Percentiles rank a stretch among this genome's conserved stretches.
Conservation (phyloP, 1,140 invertebrate species). For the Bombus superbus region DNA sequence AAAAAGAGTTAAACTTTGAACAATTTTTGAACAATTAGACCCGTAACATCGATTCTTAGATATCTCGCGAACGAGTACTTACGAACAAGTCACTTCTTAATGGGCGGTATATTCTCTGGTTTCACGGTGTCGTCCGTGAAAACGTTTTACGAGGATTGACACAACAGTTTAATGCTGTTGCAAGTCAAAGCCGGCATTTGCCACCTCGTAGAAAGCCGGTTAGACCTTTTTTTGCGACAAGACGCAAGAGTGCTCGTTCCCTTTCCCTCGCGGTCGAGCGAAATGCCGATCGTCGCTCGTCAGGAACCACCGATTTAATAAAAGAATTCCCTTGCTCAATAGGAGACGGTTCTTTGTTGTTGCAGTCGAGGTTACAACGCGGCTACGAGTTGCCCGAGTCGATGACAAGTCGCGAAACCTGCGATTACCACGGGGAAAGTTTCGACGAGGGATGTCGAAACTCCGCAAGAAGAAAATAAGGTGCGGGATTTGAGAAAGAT, state of each 20-base stretch:
- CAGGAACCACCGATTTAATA: conserved; percentile 40
- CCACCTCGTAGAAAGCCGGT: conserved; percentile 19
- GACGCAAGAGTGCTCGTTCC: conserved; percentile 66
- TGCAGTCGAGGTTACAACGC: neutral
- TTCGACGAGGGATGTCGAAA: conserved; percentile 1
- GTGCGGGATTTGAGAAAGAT: too few species aligned
- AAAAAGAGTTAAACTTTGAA: too few species aligned
- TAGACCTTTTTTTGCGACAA: conserved; percentile 49
- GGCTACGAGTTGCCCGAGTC: neutral
- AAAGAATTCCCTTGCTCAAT: conserved; percentile 15
- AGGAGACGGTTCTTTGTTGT: neutral
- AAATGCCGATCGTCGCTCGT: conserved; percentile 59
- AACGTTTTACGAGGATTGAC: too few species aligned
- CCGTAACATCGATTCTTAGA: neutral
- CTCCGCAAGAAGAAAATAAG: neutral
- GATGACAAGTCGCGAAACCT: neutral
- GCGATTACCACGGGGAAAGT: neutral
- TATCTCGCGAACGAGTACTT: neutral
- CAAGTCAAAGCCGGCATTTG: conserved; percentile 25
- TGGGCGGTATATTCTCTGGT: too few species aligned
- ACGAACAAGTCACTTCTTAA: too few species aligned
- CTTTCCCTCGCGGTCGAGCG: conserved; percentile 70
- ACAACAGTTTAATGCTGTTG: neutral
- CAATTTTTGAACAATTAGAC: too few species aligned
- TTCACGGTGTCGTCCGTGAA: neutral